phyloP scores from a whole-genome alignment of 1,140 invertebrate species.

The Platorchestia sp. region DNA sequence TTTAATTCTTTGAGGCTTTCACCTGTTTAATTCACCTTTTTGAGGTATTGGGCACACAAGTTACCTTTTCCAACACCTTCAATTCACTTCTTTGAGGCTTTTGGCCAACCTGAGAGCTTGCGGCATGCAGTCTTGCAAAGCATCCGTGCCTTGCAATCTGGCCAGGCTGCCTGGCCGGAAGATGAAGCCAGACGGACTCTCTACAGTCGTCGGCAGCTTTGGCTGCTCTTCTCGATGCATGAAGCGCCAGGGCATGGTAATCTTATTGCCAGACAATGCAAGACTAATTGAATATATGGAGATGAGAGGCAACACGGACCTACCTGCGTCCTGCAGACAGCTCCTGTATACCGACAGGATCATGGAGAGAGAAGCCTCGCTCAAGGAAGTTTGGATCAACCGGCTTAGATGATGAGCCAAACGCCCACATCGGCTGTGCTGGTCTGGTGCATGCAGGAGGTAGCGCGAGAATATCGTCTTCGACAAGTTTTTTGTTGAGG shows the following conservation, averaged over 20 bases:
- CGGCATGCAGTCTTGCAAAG: background rate
- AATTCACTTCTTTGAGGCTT: background rate
- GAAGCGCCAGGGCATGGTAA: constrained; percentile 24
- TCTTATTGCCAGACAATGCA: constrained; percentile 51
- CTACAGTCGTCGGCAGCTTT: background rate
- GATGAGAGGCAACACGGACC: constrained; percentile 18
- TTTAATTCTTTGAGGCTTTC: too few relatives aligned
- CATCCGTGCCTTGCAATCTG: background rate
- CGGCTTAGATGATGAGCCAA: background rate
- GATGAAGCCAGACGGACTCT: background rate
- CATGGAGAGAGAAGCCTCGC: background rate
- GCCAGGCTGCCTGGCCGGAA: background rate
- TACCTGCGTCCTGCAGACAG: background rate
- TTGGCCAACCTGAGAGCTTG: background rate
- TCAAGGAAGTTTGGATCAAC: background rate
- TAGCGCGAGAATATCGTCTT: background rate
- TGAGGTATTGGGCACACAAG: background rate
- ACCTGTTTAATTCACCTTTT: too few relatives aligned
- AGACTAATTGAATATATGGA: constrained; percentile 56
- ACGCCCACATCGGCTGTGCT: background rate
- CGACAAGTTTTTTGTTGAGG: background rate
- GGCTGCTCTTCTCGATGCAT: constrained; percentile 20
- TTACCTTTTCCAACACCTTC: background rate
- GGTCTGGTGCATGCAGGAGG: background rate
- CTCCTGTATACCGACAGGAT: background rate